These are phyloP conservation scores for Pseudanteris insignis DNA, from an alignment of 2,888 invertebrate genomes.

Conservation along the genomic window DNA sequence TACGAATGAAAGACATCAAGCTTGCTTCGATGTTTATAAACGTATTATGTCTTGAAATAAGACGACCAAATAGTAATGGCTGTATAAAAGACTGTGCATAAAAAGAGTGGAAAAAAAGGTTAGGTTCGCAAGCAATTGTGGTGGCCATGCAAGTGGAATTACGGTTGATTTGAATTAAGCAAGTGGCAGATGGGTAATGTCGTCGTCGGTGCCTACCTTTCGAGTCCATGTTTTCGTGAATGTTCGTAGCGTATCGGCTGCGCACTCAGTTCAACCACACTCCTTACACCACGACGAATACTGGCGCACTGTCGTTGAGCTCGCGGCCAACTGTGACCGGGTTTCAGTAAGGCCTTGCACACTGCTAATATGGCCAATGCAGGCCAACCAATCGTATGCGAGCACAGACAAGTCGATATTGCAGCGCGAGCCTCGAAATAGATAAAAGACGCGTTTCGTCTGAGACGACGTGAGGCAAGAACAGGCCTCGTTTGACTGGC, in stretches of 20 bases:
- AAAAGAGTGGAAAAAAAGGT: no score
- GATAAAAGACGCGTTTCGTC: constrained; percentile 5
- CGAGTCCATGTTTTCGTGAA: constrained; percentile 32
- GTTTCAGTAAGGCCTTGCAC: constrained; percentile 39
- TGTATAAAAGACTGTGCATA: no score
- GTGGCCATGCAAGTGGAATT: not conserved
- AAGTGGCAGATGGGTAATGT: no score
- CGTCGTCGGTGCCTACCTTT: no score
- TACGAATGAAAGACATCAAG: no score
- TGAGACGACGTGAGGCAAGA: not conserved
- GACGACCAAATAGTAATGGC: no score
- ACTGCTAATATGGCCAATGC: constrained; percentile 36
- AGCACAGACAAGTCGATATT: constrained; percentile 33
- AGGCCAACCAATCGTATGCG: constrained; percentile 40
- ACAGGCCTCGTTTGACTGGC: constrained; percentile 21
- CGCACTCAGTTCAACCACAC: no score
- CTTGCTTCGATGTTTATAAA: no score
- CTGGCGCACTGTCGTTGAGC: constrained; percentile 19
- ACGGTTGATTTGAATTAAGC: not conserved
- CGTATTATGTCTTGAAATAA: no score
- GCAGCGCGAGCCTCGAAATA: constrained; percentile 12
- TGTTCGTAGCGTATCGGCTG: constrained; percentile 15
- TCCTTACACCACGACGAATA: constrained; percentile 20
- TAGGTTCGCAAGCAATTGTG: no score
- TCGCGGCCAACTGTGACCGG: constrained; percentile 28